Conservation (phyloP, 2,113 vertebrate genomes). For the Actinemys pallida region DNA sequence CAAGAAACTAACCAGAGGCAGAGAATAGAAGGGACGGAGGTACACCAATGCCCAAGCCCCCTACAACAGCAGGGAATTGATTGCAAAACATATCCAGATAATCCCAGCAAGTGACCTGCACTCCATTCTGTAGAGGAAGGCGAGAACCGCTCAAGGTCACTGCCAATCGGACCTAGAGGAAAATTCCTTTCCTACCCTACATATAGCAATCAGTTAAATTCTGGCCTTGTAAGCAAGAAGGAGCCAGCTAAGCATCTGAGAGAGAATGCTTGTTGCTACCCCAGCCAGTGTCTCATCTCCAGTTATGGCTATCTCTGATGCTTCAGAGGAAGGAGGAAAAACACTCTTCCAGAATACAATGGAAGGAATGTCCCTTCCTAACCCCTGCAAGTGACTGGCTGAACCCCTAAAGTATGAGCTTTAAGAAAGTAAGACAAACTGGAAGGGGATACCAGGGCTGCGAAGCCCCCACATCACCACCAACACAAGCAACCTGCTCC, state of each 20-base stretch:
- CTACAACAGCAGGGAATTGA: not conserved
- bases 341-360: too few relatives aligned
- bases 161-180: not conserved
- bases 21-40: not conserved
- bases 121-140: not conserved
- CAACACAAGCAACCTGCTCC: too few relatives aligned
- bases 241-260: not conserved
- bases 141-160: not conserved
- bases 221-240: too few relatives aligned
- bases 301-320: too few relatives aligned
- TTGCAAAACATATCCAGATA: not conserved
- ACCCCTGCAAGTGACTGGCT: too few relatives aligned
- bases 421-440: too few relatives aligned
- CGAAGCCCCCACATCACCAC: too few relatives aligned
- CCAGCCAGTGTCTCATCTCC: too few relatives aligned
- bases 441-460: too few relatives aligned
- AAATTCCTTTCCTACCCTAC: not conserved
- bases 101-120: not conserved
- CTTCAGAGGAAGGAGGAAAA: too few relatives aligned
- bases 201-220: not conserved
- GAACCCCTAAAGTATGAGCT: too few relatives aligned
- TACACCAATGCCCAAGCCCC: not conserved
- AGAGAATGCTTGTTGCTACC: not conserved
- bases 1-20: not conserved
- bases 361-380: too few relatives aligned